Evolutionary conservation across 1,140 invertebrate genomes (phyloP).

Genomic region (Holcopasites calliopsidis): DNA sequence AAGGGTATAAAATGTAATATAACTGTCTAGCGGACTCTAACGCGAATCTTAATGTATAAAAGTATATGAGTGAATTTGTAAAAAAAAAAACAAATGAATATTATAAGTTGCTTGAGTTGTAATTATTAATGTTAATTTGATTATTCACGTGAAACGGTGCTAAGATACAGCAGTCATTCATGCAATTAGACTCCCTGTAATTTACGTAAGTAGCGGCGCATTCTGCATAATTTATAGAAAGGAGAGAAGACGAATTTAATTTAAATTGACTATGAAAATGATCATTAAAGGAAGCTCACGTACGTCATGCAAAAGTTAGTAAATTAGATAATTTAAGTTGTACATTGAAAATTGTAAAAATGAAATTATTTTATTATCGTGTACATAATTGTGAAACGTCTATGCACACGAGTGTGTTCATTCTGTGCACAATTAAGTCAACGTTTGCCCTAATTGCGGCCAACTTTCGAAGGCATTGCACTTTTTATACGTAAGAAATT

Average conservation of each 20-base stretch:
- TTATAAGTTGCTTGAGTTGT: slow-evolving; percentile 10
- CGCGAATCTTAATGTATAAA: slow-evolving; percentile 9
- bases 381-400: slow-evolving; percentile 43
- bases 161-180: not conserved
- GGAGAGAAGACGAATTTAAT: too few relatives aligned
- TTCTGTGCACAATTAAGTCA: slow-evolving; percentile 23
- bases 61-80: not conserved
- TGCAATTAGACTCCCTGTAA: not conserved
- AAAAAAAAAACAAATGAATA: slow-evolving; percentile 7
- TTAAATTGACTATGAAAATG: too few relatives aligned
- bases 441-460: slow-evolving; percentile 10
- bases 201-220: not conserved
- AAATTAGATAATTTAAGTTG: slow-evolving; percentile 38
- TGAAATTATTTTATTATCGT: slow-evolving; percentile 51
- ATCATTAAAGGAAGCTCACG: too few relatives aligned
- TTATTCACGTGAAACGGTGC: not conserved
- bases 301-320: too few relatives aligned
- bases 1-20: slow-evolving; percentile 15
- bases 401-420: not conserved
- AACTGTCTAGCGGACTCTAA: not conserved
- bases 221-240: not conserved
- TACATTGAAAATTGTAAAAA: slow-evolving; percentile 55
- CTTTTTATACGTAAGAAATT: slow-evolving; percentile 38
- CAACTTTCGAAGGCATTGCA: slow-evolving; percentile 27
- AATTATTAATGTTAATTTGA: slow-evolving; percentile 33